Evolutionary conservation across 2,888 invertebrate genomes (phyloP).

Genomic region (Drosophila peninsularis): DNA sequence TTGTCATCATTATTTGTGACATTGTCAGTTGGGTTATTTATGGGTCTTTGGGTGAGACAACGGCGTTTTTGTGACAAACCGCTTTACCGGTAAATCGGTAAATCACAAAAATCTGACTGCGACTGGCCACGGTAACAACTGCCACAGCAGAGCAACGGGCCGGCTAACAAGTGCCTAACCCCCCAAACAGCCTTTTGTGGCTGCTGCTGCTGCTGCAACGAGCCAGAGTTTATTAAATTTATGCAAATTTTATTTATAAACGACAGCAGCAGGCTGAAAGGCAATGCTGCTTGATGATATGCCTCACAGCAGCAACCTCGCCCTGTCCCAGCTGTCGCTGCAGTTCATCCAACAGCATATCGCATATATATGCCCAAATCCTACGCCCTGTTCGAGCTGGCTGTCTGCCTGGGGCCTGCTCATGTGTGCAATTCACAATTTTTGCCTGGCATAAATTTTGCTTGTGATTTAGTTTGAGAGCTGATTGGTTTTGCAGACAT

Average conservation of each 20-base stretch:
- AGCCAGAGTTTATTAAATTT: slow-evolving; percentile 78
- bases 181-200: slow-evolving; percentile 57
- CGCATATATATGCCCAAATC: slow-evolving; percentile 56
- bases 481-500: slow-evolving; percentile 72
- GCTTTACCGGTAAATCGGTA: slow-evolving; percentile 80
- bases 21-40: slow-evolving; percentile 75
- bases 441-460: slow-evolving; percentile 28
- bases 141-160: slow-evolving; percentile 13
- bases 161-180: slow-evolving; percentile 58
- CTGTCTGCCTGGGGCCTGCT: slow-evolving; percentile 9
- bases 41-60: slow-evolving; percentile 83
- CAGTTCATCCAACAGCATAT: background rate
- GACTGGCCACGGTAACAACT: slow-evolving; percentile 32
- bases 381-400: slow-evolving; percentile 39
- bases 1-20: slow-evolving; percentile 79
- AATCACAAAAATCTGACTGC: slow-evolving; percentile 75
- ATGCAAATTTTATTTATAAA: slow-evolving; percentile 81
- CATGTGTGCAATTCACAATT: slow-evolving; percentile 59
- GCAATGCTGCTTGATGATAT: slow-evolving; percentile 15
- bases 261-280: slow-evolving; percentile 51
- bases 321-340: slow-evolving; percentile 14
- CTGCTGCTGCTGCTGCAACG: slow-evolving; percentile 38
- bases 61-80: slow-evolving; percentile 78
- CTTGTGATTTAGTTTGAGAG: slow-evolving; percentile 73
- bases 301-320: slow-evolving; percentile 16